Conservation (phyloP, 1,140 invertebrate species). For the Listronotus oregonensis region DNA sequence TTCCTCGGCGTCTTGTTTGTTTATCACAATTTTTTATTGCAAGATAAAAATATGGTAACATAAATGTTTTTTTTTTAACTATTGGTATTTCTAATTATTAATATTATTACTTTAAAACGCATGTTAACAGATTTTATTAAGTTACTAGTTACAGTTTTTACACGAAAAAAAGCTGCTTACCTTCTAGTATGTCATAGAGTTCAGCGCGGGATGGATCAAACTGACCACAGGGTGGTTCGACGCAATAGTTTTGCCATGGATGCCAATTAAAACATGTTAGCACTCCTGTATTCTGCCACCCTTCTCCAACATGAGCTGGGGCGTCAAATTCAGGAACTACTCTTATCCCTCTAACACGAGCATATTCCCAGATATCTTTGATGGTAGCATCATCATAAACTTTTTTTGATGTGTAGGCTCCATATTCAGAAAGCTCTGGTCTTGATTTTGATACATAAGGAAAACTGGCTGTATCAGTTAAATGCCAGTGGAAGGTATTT, state of each 20-base stretch:
- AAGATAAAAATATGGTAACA: too few species aligned
- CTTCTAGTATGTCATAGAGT: conserved; percentile 70
- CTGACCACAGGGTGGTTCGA: conserved; percentile 84
- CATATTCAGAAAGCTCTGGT: conserved; percentile 71
- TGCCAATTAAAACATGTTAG: conserved; percentile 73
- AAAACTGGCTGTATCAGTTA: conserved; percentile 83
- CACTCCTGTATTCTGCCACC: conserved; percentile 81
- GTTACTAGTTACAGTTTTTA: too few species aligned
- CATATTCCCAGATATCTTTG: conserved; percentile 67
- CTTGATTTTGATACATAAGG: conserved; percentile 70
- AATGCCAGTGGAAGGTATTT: conserved; percentile 85
- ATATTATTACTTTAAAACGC: too few species aligned
- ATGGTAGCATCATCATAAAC: conserved; percentile 72
- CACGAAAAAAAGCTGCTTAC: conserved; percentile 60
- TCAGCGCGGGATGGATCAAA: conserved; percentile 78
- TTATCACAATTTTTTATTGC: too few species aligned
- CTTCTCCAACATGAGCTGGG: conserved; percentile 78
- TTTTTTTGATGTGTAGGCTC: conserved; percentile 71
- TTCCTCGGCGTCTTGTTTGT: too few species aligned
- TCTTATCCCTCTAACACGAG: conserved; percentile 69
- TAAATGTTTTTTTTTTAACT: too few species aligned
- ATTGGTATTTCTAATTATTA: too few species aligned
- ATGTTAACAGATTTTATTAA: too few species aligned
- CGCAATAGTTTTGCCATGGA: conserved; percentile 74
- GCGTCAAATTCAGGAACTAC: conserved; percentile 76